Percentiles rank a stretch among this genome's conserved stretches.
phyloP scores from a whole-genome alignment of 2,113 vertebrate genomes.

The Cacatua alba region DNA sequence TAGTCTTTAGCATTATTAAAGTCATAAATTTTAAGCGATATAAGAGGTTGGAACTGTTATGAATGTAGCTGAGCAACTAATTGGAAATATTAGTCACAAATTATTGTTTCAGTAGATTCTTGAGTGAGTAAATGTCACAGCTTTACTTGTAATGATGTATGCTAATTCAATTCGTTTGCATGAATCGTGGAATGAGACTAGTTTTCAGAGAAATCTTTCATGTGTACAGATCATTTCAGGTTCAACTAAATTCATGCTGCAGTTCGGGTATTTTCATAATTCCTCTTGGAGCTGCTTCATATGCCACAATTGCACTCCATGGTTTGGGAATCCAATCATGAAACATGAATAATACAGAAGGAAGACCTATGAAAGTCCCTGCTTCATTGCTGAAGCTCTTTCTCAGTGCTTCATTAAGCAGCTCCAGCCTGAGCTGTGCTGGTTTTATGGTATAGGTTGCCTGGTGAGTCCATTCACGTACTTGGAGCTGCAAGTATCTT shows the following conservation, averaged over 20 bases:
- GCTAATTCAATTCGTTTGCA: not conserved
- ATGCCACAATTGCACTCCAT: not conserved
- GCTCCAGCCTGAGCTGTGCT: not conserved
- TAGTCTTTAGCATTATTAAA: not conserved
- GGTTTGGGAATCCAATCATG: not conserved
- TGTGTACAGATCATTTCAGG: not conserved
- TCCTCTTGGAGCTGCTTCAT: not conserved
- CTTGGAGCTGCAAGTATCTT: not conserved
- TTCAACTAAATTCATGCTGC: not conserved
- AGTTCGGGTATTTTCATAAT: not conserved
- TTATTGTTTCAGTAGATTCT: not conserved
- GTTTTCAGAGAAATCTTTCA: not conserved
- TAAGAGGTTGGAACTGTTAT: not conserved
- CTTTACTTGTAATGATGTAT: not conserved
- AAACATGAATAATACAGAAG: not conserved
- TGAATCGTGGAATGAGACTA: not conserved
- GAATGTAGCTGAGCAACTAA: not conserved
- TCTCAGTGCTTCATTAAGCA: not conserved
- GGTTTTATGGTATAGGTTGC: not conserved
- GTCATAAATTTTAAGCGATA: not conserved
- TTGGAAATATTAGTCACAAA: slow-evolving; percentile 7
- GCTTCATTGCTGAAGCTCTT: not conserved
- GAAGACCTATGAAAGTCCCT: not conserved
- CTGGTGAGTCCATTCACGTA: not conserved
- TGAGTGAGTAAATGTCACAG: not conserved